A percentile compares a stretch with the other conserved stretches of the same genome.
These are phyloP conservation scores for Drosophila anomalata DNA, from an alignment of 2,888 invertebrate genomes.

Conservation along the genomic window DNA sequence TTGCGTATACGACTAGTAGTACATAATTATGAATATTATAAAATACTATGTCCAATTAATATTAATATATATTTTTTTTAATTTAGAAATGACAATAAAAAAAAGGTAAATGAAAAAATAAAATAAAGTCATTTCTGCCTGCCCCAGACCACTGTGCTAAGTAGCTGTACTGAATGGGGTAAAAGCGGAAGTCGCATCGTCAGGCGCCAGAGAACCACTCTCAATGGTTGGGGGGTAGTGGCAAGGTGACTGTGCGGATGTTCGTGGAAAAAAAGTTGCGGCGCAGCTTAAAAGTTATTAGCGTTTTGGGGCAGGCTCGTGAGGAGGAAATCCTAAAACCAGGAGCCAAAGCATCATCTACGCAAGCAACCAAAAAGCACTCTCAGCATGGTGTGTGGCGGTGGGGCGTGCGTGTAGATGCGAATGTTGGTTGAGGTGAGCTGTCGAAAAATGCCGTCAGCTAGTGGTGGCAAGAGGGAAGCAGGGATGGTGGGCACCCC, in stretches of 20 bases:
- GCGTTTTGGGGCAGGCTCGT: conserved; percentile 61
- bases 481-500: conserved; percentile 42
- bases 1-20: not conserved
- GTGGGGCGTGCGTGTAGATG: conserved; percentile 5
- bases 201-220: conserved; percentile 56
- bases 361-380: conserved; percentile 41
- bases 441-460: conserved; percentile 65
- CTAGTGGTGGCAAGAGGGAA: conserved; percentile 17
- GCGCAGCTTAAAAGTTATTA: conserved; percentile 78
- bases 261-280: conserved; percentile 61
- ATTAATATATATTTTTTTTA: too few relatives aligned
- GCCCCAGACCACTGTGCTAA: conserved; percentile 39
- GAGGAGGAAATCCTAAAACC: conserved; percentile 33
- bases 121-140: too few relatives aligned
- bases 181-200: conserved; percentile 74
- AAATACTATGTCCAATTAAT: too few relatives aligned
- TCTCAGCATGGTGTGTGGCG: conserved; percentile 13
- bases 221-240: conserved; percentile 1
- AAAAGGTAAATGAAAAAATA: too few relatives aligned
- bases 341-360: conserved; percentile 15
- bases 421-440: conserved; percentile 60
- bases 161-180: conserved; percentile 65
- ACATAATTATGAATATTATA: too few relatives aligned
- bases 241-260: conserved; percentile 36
- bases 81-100: too few relatives aligned